Conservation (phyloP, 2,888 invertebrate genomes). For the Griposia aprilina region DNA sequence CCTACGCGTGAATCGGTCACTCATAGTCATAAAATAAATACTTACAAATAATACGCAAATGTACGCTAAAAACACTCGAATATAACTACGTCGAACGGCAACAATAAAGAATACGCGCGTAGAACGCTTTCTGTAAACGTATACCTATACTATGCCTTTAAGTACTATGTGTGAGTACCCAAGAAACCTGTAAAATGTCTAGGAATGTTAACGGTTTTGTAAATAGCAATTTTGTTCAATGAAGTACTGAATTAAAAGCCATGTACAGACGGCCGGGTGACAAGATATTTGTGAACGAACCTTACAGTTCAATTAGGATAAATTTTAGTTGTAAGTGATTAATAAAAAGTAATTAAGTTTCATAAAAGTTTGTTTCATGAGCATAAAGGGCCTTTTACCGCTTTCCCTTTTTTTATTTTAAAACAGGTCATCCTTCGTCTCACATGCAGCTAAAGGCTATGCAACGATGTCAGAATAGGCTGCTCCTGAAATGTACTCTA, state of each 20-base stretch:
- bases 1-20: neutral
- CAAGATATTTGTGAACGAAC: conserved; percentile 53
- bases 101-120: neutral
- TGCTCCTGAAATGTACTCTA: too few species aligned
- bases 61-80: neutral
- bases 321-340: conserved; percentile 69
- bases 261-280: conserved; percentile 53
- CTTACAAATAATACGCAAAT: neutral
- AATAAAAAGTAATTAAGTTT: conserved; percentile 70
- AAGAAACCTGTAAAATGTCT: conserved; percentile 18
- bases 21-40: neutral
- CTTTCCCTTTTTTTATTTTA: neutral
- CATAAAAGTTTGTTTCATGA: conserved; percentile 43
- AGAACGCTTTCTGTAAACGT: conserved; percentile 1
- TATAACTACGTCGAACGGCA: neutral
- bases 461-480: neutral
- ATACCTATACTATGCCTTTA: neutral
- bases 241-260: conserved; percentile 41
- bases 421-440: neutral
- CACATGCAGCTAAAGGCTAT: too few species aligned
- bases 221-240: conserved; percentile 48
- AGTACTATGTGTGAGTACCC: neutral
- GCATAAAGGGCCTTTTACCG: neutral
- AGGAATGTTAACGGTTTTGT: conserved; percentile 46
- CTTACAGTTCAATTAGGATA: conserved; percentile 60